These are phyloP conservation scores for Bombus picipes DNA, from an alignment of 1,140 invertebrate species.

Conservation along the genomic window DNA sequence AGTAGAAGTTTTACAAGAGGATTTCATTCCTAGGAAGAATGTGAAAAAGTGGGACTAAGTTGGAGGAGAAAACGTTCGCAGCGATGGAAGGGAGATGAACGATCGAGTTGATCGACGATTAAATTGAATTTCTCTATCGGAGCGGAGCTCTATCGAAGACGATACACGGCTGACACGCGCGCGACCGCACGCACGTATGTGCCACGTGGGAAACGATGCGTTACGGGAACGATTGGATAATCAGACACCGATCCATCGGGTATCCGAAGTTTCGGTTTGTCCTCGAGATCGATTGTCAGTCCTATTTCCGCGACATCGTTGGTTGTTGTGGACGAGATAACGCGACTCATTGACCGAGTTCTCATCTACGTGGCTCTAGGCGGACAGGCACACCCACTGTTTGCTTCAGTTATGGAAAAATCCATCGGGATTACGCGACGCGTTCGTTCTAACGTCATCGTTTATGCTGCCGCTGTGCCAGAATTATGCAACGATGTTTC, in stretches of 20 bases:
- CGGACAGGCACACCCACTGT: conserved; percentile 34
- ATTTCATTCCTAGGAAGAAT: neutral
- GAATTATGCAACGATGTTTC: conserved; percentile 32
- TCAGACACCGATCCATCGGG: conserved; percentile 6
- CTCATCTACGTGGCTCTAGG: neutral
- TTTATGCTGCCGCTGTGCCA: neutral
- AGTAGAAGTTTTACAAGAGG: too few relatives aligned
- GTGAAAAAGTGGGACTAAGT: neutral
- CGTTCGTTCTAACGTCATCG: neutral
- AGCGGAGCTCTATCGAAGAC: neutral
- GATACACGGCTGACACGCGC: neutral
- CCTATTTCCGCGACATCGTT: conserved; percentile 29
- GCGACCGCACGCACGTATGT: conserved; percentile 42
- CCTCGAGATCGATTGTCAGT: neutral
- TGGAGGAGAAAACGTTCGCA: neutral
- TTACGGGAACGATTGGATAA: conserved; percentile 46
- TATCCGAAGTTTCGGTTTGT: neutral
- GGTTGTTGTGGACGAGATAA: conserved; percentile 40
- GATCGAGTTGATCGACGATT: conserved; percentile 33
- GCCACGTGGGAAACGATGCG: conserved; percentile 68
- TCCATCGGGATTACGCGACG: conserved; percentile 3
- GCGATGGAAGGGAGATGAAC: neutral
- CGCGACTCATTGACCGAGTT: conserved; percentile 9
- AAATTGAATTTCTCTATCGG: neutral
- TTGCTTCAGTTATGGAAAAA: conserved; percentile 22